Percentiles rank a stretch among this genome's conserved stretches.
Evolutionary conservation across 1,140 invertebrate species (phyloP).

Genomic region (Tetraneura akinire): DNA sequence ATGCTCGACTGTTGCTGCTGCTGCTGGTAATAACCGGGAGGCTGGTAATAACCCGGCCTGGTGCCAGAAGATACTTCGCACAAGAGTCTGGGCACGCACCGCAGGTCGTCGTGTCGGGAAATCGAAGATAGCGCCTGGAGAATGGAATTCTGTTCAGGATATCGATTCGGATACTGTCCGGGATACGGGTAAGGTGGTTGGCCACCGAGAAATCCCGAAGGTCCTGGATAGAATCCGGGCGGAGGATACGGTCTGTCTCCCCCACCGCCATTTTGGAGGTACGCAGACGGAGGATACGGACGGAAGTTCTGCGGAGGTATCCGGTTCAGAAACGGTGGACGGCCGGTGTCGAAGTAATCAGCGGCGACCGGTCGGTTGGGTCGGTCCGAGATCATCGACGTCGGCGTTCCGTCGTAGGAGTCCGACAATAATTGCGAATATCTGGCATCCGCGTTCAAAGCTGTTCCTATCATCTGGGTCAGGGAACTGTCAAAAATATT

Average conservation of each 20-base stretch:
- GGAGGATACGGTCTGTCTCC: background rate
- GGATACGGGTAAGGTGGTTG: background rate
- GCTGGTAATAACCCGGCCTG: slow-evolving; percentile 59
- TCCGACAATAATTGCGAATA: background rate
- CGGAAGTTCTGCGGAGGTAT: background rate
- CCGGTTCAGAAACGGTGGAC: background rate
- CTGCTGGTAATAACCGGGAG: slow-evolving; percentile 53
- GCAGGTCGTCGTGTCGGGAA: slow-evolving; percentile 72
- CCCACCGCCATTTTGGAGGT: background rate
- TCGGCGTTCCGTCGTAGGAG: background rate
- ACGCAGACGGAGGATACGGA: background rate
- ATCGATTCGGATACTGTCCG: background rate
- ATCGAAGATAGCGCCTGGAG: slow-evolving; percentile 70
- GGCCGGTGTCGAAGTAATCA: background rate
- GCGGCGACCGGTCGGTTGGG: background rate
- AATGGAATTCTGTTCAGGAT: slow-evolving; percentile 56
- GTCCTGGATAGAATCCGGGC: background rate
- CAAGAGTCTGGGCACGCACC: slow-evolving; percentile 75
- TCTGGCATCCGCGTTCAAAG: slow-evolving; percentile 7
- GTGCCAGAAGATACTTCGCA: slow-evolving; percentile 72
- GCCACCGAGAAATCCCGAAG: background rate
- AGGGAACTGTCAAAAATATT: background rate
- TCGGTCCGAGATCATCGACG: background rate
- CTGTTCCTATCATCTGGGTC: slow-evolving; percentile 9
- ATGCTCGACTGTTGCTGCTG: slow-evolving; percentile 57